Conservation (phyloP, 2,888 invertebrate genomes). For the Melipona bicolor region DNA sequence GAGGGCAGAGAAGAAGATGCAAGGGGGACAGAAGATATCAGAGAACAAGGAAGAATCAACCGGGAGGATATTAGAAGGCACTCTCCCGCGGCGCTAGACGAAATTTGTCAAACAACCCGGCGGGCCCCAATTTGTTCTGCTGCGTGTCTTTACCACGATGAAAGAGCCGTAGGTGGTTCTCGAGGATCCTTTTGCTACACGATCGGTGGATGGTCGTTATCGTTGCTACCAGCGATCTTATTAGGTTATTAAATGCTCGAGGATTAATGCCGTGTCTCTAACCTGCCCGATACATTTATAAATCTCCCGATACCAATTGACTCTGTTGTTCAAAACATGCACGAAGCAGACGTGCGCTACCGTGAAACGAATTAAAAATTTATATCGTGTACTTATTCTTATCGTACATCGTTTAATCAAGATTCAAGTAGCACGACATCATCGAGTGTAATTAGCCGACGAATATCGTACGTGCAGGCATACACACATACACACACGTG, state of each 20-base stretch:
- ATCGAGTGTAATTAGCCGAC: constrained; percentile 10
- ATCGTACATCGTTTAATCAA: constrained; percentile 37
- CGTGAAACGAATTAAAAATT: neutral
- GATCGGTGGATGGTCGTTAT: constrained; percentile 51
- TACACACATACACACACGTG: neutral
- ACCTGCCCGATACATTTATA: constrained; percentile 16
- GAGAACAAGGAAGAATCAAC: constrained; percentile 48
- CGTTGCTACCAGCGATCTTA: constrained; percentile 50
- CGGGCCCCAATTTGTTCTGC: constrained; percentile 74
- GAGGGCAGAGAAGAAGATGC: constrained; percentile 26
- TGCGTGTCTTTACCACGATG: constrained; percentile 66
- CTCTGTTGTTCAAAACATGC: neutral
- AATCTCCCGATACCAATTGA: neutral
- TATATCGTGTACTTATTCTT: neutral
- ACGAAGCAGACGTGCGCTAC: neutral
- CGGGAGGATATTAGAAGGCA: constrained; percentile 66
- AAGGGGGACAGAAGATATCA: constrained; percentile 26
- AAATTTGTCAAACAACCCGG: constrained; percentile 76
- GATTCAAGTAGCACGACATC: neutral
- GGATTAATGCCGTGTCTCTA: constrained; percentile 41
- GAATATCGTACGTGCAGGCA: neutral
- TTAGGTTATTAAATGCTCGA: constrained; percentile 51
- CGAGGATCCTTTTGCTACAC: constrained; percentile 42
- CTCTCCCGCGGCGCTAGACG: constrained; percentile 77
- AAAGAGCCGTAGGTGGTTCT: constrained; percentile 65